Base-by-base conservation (phyloP, 2,113 vertebrate species). In the Carollia perspicillata region DNA sequence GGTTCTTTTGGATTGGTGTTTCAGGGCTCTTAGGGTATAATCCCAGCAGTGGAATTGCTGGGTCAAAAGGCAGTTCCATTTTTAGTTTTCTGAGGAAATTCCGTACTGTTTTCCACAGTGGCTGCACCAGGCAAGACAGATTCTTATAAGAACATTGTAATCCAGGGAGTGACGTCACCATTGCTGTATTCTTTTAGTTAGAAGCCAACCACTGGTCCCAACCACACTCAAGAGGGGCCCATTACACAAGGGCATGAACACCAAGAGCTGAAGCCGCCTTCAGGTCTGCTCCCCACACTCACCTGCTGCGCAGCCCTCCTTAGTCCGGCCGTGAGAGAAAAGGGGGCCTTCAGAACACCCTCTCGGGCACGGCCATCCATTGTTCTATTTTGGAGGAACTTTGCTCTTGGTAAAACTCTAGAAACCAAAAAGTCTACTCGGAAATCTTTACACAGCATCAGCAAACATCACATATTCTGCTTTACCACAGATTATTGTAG, bases 301-400 rank as follows among this genome's bases (percentile, higher is more conserved):
- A 3, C 3, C 14, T 49, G 3, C 26, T 4, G 0, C 9, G 4
- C 18, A 2, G 40, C 23, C 3, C 55, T 33, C 12, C 18, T 90
- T 47, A 40, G 18, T 72, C 68, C 1, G 3, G 5, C 6, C 58
- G 23, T 65, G 35, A 35, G 40, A 71, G 66, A 49, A 44, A n/a
- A 51, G 10, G 7, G 49, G n/a, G 26, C 16, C 35, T 44, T 0
- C 28, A 33, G 13, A 44, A 10, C 9, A 2, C 37, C 53, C 51
- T 49, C 20, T 69, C 49, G 51, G 18, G 3, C 17, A 81, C 7
- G 9, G 8, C 5, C 18, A 13, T 40, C 53, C 30, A 40, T 35
- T 44, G 35, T 51, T 40, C 69, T 83, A 3, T 84, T 22, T 40
- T 47, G 20, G 69, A 44, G 10, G 18, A 84, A 58, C 33, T 87